These are phyloP conservation scores for Cryptoblepharus egeriae DNA, from an alignment of 2,797 vertebrate species.

Conservation along the genomic window DNA sequence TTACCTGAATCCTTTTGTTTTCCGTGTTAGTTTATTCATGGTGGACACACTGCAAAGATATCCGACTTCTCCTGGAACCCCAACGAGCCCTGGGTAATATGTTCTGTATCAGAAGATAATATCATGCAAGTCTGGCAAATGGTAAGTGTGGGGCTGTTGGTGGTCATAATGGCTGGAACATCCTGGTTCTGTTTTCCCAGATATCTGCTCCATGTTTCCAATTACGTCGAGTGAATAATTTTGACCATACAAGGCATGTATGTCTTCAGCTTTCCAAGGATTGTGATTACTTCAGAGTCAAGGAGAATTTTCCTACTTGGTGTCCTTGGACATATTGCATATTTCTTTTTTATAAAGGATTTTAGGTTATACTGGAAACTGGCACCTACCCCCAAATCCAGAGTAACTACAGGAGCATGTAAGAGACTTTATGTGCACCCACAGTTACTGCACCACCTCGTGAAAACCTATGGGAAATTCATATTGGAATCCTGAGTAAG, in stretches of 20 bases:
- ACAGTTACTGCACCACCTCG: no score
- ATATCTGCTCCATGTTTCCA: not conserved
- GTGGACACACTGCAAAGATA: conserved; percentile 94
- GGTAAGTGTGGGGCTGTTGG: conserved; percentile 76
- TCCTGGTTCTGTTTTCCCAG: not conserved
- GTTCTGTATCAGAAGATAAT: conserved; percentile 96
- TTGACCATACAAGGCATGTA: not conserved
- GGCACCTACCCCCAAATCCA: no score
- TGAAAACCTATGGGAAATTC: no score
- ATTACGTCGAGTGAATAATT: not conserved
- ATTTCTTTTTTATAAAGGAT: no score
- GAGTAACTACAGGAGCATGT: no score
- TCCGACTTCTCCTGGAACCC: conserved; percentile 98
- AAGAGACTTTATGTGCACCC: no score
- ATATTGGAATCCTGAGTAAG: no score
- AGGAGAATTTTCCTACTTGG: no score
- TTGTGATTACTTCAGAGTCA: not conserved
- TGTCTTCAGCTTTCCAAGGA: not conserved
- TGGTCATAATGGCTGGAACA: not conserved
- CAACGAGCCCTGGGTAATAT: conserved; percentile 96
- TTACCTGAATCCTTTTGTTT: not conserved
- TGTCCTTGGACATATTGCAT: no score
- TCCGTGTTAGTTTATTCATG: conserved; percentile 88
- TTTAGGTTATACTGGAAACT: no score
- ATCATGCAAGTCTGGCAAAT: conserved; percentile 99